Evolutionary conservation across 2,113 vertebrate genomes (phyloP), one percentile per base, ranked within the genome.

Genomic region (Pteruthius melanotis): DNA sequence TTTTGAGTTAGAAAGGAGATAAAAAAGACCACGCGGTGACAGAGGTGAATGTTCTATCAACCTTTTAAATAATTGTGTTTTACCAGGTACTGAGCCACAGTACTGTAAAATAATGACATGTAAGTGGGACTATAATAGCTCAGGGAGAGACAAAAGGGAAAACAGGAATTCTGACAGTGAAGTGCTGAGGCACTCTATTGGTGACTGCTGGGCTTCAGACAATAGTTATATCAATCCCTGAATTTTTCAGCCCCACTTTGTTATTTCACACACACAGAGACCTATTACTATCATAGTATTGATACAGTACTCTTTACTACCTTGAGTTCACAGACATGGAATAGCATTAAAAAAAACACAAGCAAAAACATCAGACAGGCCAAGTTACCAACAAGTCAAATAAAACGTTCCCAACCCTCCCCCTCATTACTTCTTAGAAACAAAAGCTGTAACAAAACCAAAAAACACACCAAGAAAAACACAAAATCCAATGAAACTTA

Each of bases 1-100:
- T 47, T 76, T n/a, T 83, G 49, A 79, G 22, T 44, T 71, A 79
- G 40, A 86, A 88, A 90, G 15, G 27, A 76, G 50, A 83, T 83
- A 37, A 90, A 94, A 94, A 93, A 72, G 39, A 79, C 15, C 57
- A 37, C 1, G 2, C 28, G 33, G 63, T 90, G 57, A 61, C 50
- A 76, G 75, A 70, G 63, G 89, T 85, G 69, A 84, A 45, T 90
- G 50, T 50, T 90, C 26, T 65, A 70, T 80, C 66, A 87, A 31
- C 4, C 24, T 82, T 66, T 88, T 54, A 90, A 86, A 80, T 80
- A 90, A 66, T 66, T 65, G 19, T 42, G 27, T 26, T 94, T 95
- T 70, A 86, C 27, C 35, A 59, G 26, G 33, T 81, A 45, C 40
- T 54, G 42, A 94, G 33, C 21, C 33, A 27, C 66, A 59, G 70